Conservation (phyloP, 2,888 invertebrate genomes). For the Auanema freiburgensis region DNA sequence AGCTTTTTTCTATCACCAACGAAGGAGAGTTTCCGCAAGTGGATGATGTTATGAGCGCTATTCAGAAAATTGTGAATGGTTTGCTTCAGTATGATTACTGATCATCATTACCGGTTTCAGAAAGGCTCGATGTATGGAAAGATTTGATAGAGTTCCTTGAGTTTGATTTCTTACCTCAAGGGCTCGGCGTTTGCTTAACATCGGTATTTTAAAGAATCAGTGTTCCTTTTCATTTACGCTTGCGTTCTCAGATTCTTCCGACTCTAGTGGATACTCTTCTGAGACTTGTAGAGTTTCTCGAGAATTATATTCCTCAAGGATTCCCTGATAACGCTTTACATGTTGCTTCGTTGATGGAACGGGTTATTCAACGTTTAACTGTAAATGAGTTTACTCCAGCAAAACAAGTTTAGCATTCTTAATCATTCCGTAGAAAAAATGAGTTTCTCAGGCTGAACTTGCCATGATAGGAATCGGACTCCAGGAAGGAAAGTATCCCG, state of each 20-base stretch:
- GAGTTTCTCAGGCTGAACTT: slow-evolving; percentile 5
- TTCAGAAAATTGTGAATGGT: slow-evolving; percentile 7
- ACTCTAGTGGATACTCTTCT: slow-evolving; percentile 9
- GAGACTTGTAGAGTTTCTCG: slow-evolving; percentile 6
- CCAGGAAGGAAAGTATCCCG: neutral
- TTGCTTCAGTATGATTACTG: neutral
- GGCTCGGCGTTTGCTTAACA: neutral
- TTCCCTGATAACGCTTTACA: slow-evolving; percentile 41
- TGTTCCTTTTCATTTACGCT: neutral
- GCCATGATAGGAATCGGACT: slow-evolving; percentile 9
- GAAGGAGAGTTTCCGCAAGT: slow-evolving; percentile 4
- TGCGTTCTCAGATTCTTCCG: slow-evolving; percentile 2
- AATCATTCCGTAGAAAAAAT: neutral
- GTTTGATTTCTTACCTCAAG: slow-evolving; percentile 24
- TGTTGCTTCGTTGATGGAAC: slow-evolving; percentile 27
- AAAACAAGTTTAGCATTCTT: slow-evolving; percentile 14
- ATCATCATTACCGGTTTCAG: slow-evolving; percentile 5
- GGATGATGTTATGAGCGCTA: slow-evolving; percentile 16
- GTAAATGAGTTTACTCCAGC: slow-evolving; percentile 26
- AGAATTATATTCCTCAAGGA: slow-evolving; percentile 16
- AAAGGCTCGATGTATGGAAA: slow-evolving; percentile 27
- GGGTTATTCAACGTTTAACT: slow-evolving; percentile 21
- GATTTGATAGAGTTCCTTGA: slow-evolving; percentile 29
- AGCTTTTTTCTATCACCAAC: slow-evolving; percentile 4
- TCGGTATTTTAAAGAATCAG: neutral